These are phyloP conservation scores for Parotocinclus haroldoi DNA, from an alignment of 2,797 vertebrate species.

Conservation along the genomic window DNA sequence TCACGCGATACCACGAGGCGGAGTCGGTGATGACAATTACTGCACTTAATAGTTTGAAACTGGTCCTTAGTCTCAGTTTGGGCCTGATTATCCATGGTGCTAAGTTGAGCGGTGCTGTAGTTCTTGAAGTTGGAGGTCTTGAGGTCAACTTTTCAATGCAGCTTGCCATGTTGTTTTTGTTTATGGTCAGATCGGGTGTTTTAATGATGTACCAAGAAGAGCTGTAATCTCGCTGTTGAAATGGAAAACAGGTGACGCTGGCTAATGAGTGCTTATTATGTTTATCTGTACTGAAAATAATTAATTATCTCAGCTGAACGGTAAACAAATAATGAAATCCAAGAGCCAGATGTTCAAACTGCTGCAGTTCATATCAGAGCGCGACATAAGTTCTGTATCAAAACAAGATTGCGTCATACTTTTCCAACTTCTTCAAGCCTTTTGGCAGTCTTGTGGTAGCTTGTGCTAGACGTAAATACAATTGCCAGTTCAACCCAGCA, in stretches of 20 bases:
- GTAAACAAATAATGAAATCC: neutral
- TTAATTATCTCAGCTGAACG: neutral
- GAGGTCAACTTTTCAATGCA: conserved; percentile 7
- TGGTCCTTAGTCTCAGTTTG: conserved; percentile 42
- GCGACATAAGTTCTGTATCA: too few relatives aligned
- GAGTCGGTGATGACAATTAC: conserved; percentile 53
- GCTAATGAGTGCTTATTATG: neutral
- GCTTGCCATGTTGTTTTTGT: neutral
- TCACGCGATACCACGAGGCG: conserved; percentile 28
- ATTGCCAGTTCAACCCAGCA: too few relatives aligned
- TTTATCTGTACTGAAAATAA: too few relatives aligned
- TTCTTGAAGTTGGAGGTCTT: conserved; percentile 10
- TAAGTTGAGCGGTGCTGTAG: conserved; percentile 49
- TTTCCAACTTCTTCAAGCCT: too few relatives aligned
- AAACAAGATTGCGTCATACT: neutral
- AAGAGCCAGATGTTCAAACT: conserved; percentile 21
- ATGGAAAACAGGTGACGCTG: neutral
- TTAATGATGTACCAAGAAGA: neutral
- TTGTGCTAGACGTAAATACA: too few relatives aligned
- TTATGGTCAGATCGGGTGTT: neutral
- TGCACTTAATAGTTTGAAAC: conserved; percentile 58
- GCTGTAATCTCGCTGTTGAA: too few relatives aligned
- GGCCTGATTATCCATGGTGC: conserved; percentile 46
- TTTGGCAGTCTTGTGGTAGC: too few relatives aligned
- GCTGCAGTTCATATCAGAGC: neutral